Evolutionary conservation across 2,888 invertebrate species (phyloP), one percentile per base, ranked within the genome.

Genomic region (Cantharis lateralis): DNA sequence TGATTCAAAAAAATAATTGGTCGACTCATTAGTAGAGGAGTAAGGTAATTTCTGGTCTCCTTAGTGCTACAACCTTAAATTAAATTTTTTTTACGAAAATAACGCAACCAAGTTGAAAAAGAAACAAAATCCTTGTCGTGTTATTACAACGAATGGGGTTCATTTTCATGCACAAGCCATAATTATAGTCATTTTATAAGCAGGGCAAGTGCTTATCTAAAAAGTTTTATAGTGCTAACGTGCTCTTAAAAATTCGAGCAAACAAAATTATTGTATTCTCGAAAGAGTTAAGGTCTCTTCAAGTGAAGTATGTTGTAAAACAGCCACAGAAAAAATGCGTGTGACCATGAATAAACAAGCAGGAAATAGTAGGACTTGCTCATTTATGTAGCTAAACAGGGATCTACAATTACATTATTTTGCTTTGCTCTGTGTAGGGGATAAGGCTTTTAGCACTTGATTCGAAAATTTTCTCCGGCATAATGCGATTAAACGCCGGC

Each of bases 351-450:
- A 73, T 74, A 69, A 74, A 63, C 74, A 74, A 70, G 70, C 74
- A 74, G 70, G 74, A 74, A 74, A 64, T 70, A 63, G 24, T 24
- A 63, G 70, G 70, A 32, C 74, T 63, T 70, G 74, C 70, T 70
- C 74, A 74, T 74, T 74, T 74, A 74, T 70, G 66, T 70, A 64
- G 64, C 74, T 70, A 69, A 70, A 74, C 64, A 32, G 70, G 74
- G 70, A 63, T 69, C 74, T 74, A 74, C 69, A 74, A 74, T 74
- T 74, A 74, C 74, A 63, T 70, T 74, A 74, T 68, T 15, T 68
- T 69, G 73, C 69, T 69, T 62, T 63, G 74, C 70, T 63, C 70
- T 16, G 48, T 32, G 70, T 74, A 28, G 69, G 64, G 74, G 70
- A 70, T 74, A 64, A 15, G 63, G 70, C 64, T 64, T 74, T 74